Percentiles rank a stretch among this genome's conserved stretches.
Conservation (phyloP, 1,140 invertebrate species). For the Cardiocondyla obscurior region DNA sequence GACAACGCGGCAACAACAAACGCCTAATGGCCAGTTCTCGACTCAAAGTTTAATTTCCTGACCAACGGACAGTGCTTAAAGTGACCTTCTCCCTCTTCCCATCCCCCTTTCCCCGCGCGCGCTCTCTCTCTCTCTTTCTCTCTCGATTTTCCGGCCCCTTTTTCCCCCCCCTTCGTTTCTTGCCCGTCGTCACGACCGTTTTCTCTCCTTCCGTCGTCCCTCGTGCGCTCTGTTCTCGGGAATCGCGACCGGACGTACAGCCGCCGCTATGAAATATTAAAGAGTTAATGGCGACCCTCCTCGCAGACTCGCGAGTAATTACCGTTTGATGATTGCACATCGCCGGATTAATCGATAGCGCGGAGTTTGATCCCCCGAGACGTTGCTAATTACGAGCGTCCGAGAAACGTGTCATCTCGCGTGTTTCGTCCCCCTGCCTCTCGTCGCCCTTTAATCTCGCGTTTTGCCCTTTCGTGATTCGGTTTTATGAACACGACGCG, state of each 20-base stretch:
- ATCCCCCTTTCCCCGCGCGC: background rate
- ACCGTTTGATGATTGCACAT: slow-evolving; percentile 17
- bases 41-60: slow-evolving; percentile 83
- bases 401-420: slow-evolving; percentile 20
- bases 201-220: slow-evolving; percentile 39
- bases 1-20: slow-evolving; percentile 83
- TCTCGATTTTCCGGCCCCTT: background rate
- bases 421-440: background rate
- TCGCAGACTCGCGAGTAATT: slow-evolving; percentile 35
- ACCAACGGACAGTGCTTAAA: slow-evolving; percentile 78
- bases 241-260: slow-evolving; percentile 54
- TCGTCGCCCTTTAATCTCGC: background rate
- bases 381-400: slow-evolving; percentile 22
- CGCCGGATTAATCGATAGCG: slow-evolving; percentile 55
- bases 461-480: slow-evolving; percentile 1
- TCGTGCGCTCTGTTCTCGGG: slow-evolving; percentile 12
- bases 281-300: slow-evolving; percentile 42
- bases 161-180: background rate
- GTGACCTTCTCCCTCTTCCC: slow-evolving; percentile 61
- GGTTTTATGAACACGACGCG: background rate
- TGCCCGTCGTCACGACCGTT: slow-evolving; percentile 29
- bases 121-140: background rate
- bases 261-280: slow-evolving; percentile 59
- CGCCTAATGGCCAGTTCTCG: slow-evolving; percentile 81
- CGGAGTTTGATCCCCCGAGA: slow-evolving; percentile 37